Base-by-base conservation (phyloP, 1,140 invertebrate genomes). In the Pseudomyrmex gracilis region DNA sequence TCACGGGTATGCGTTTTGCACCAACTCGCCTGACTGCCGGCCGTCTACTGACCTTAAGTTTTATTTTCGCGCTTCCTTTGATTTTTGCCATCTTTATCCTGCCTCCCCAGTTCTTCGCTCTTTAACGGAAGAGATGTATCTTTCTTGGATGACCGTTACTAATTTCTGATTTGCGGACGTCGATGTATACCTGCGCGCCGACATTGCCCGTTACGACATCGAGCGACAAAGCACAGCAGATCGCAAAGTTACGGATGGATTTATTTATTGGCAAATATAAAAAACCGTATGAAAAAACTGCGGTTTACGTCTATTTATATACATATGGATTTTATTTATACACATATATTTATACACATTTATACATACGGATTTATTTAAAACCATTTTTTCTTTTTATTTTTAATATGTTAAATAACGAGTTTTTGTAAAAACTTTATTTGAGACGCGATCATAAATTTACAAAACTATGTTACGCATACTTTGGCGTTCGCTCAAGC, bases 31-130 rank as follows among this genome's bases (percentile, higher is more conserved):
- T 57, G 74, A 78, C 78, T 85, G 45, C 20, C 49, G 85, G 68
- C 76, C 80, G 63, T 83, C 83, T 34, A 34, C 34, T 89, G 89
- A 87, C 87, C 89, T 47, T 17, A 64, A 0, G 12, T 51, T 71
- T 60, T 43, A 74, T 85, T 83, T 82, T 84, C 68, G 57, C 77
- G 57, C 77, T 58, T 74, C 67, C 53, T 60, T 47, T 24, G n/a
- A 57, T 88, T 86, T 84, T 80, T 83, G 24, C 70, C 51, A 34
- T 77, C 73, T 83, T 78, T 71, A 47, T 60, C n/a, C 47, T 10
- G 13, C 49, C 49, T 13, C 49, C 53, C 63, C 2, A 2, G 63
- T 47, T 49, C 57, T 68, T 51, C 49, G 45, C 82, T 77, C 73
- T 73, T 80, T 80, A 80, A 80, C 76, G 76, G 76, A 71, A 80